Base-by-base conservation (phyloP, 1,140 invertebrate genomes). In the Bicyclus anynana region DNA sequence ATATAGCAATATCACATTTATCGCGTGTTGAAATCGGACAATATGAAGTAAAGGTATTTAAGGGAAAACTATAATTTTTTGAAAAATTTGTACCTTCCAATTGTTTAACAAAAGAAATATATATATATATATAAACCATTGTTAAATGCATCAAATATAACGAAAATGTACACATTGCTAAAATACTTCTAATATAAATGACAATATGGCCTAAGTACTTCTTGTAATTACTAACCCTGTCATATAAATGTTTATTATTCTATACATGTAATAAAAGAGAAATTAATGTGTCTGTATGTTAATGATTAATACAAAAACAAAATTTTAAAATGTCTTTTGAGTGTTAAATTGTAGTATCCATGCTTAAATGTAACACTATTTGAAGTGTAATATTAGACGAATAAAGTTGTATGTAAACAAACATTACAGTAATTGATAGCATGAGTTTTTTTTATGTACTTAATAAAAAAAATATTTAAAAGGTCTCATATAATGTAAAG, bases 21-120 rank as follows among this genome's bases (percentile, higher is more conserved):
- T 74, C 71, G 76, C 50, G 64, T 82, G 72, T 75, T 77, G 61
- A 54, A 65, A 62, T 65, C 62, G 63, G 72, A 79, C 74, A 80
- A 79, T 79, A 75, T 72, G 55, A 62, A 68, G 59, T 59, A 67
- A 68, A 49, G 54, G 51, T 57, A 16, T 16, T 20, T 56, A 65
- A 59, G 27, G 35, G 47, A 50, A 59, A 53, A 59, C 56, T 64
- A 65, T 61, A 65, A 68, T 67, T 66, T 65, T 63, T 52, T 44
- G 46, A 58, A 57, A 55, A 16, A 67, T 53, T 59, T 68, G 53
- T 71, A 69, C 57, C 65, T 70, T 66, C 59, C 40, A 51, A 62
- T 59, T 62, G 53, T 58, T 65, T 44, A 33, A 61, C 27, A 33
- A 12, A 33, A 48, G n/a, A n/a, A n/a, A n/a, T n/a, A n/a, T n/a